These are phyloP conservation scores for Hypanus sabinus DNA, from an alignment of 2,113 vertebrate species.

Conservation along the genomic window DNA sequence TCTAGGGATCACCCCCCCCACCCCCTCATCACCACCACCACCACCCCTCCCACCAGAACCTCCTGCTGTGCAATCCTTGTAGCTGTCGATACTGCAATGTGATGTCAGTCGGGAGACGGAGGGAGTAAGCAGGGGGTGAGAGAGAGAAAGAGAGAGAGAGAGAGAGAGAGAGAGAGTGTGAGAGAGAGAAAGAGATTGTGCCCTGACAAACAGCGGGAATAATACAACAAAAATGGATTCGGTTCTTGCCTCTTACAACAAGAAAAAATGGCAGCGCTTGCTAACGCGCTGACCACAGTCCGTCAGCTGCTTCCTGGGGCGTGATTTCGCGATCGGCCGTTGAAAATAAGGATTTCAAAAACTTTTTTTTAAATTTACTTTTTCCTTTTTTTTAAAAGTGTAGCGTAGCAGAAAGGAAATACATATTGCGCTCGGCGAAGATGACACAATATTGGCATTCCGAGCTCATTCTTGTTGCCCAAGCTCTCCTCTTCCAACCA, in stretches of 20 bases:
- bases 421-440: conserved; percentile 18
- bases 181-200: conserved; percentile 45
- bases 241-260: conserved; percentile 42
- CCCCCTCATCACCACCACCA: conserved; percentile 49
- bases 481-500: not conserved
- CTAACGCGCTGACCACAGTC: not conserved
- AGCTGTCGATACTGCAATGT: conserved; percentile 64
- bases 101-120: conserved; percentile 57
- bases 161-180: conserved; percentile 40
- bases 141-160: conserved; percentile 36
- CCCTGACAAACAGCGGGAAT: conserved; percentile 53
- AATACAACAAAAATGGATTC: conserved; percentile 60
- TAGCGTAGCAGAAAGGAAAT: not conserved
- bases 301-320: not conserved
- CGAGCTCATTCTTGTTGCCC: not conserved
- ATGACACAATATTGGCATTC: conserved; percentile 10
- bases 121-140: conserved; percentile 31
- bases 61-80: conserved; percentile 66
- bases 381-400: not conserved
- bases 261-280: conserved; percentile 32
- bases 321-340: not conserved
- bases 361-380: conserved; percentile 30
- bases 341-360: conserved; percentile 20
- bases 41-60: conserved; percentile 48
- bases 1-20: conserved; percentile 48